These are phyloP conservation scores for Zapus hudsonius DNA, from an alignment of 2,113 vertebrate genomes.

Conservation along the genomic window DNA sequence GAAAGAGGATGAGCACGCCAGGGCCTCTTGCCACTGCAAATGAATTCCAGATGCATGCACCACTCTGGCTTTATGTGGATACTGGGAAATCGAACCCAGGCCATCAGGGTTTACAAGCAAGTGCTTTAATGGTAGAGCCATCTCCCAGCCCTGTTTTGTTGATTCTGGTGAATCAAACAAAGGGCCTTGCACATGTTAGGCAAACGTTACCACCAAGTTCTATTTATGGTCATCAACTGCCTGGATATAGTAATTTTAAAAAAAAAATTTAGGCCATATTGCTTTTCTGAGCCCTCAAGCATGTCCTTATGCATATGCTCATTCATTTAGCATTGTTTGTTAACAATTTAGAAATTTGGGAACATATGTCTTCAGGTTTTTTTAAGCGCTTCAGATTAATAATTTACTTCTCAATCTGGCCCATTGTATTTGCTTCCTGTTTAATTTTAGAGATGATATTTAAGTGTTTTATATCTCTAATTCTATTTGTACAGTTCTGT, in stretches of 20 bases:
- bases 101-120: no score
- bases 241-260: conserved; percentile 7
- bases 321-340: neutral
- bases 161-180: neutral
- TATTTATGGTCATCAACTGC: neutral
- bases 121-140: no score
- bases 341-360: neutral
- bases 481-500: conserved; percentile 38
- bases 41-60: no score
- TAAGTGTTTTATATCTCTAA: conserved; percentile 33
- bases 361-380: neutral
- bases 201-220: neutral
- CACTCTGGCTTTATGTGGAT: no score
- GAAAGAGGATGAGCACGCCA: no score
- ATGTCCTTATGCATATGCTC: neutral
- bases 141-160: neutral
- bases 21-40: no score
- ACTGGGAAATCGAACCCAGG: no score
- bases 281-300: conserved; percentile 44
- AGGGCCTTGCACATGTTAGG: neutral
- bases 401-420: conserved; percentile 51
- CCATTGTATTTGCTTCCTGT: conserved; percentile 32
- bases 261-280: conserved; percentile 34
- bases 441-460: conserved; percentile 47
- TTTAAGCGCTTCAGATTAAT: conserved; percentile 53